Evolutionary conservation across 2,113 vertebrate species (phyloP), one percentile per base, ranked within the genome.

Genomic region (Saimiri boliviensis): DNA sequence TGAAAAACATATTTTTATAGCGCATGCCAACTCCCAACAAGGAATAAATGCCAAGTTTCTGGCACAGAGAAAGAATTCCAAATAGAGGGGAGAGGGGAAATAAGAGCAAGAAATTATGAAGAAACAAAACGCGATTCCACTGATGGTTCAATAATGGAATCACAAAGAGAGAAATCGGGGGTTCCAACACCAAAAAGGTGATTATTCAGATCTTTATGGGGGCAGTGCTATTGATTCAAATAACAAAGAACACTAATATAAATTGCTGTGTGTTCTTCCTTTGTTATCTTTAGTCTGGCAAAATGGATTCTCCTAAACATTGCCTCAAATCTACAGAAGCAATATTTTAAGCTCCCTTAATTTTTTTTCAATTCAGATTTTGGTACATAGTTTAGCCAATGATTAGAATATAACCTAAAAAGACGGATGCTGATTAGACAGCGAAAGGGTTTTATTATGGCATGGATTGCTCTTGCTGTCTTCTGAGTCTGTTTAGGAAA

Each of bases 181-280:
- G 98, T 98, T 98, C 52, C 93, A 98, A 98, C 97, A 96, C 98
- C 97, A 97, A 98, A 99, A 99, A 99, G 98, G 97, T 98, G 93
- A 98, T 98, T 99, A 99, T 99, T 99, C 98, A 99, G 98, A 98
- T 98, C 97, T 98, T 98, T 98, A 97, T 98, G 98, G 98, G 98
- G 99, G 99, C 98, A 98, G 94, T 86, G 92, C 97, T 98, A 99
- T 99, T 99, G 99, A 99, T 99, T 99, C 98, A 88, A 99, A 98
- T 99, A 99, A 98, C 98, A 98, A 98, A 95, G 97, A 97, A 77
- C 68, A 56, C 94, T 88, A 77, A 76, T 95, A 96, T 96, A 97
- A 97, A 96, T 98, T 98, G 82, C 98, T 92, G 71, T 93, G 98
- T 98, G 98, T 98, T 95, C 79, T 47, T 95, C 84, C 96, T 88